Evolutionary conservation across 2,888 invertebrate genomes (phyloP), one percentile per base, ranked within the genome.

Genomic region (Agrotis segetum): DNA sequence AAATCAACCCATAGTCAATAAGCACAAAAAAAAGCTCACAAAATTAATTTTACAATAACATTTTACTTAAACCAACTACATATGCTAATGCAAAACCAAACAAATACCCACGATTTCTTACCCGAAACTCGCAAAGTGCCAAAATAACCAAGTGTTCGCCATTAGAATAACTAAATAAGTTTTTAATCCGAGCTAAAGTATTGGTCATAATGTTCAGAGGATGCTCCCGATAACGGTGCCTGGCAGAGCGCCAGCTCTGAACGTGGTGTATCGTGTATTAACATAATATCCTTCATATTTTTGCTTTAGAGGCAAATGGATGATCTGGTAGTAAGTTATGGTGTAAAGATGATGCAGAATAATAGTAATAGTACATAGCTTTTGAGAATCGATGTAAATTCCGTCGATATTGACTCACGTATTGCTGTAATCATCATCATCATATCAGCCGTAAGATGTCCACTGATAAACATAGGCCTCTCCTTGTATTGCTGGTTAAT

Each of bases 171-270:
- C 85, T 85, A 85, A 82, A 82, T 85, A 86, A 85, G 86, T 82
- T 86, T 85, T 86, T 86, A 86, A 85, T 86, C 85, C 83, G 0
- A 79, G 78, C 72, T 84, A 81, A 86, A 85, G 84, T 82, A 85
- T 82, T 78, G 84, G 83, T 82, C 80, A 79, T 85, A 85, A 87
- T 87, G 83, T 87, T 79, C 82, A 78, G 77, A 68, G 82, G 67
- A 77, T 71, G 77, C 73, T 63, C 74, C 85, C 80, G 86, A 86
- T 86, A 86, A 82, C 82, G 79, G 67, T 58, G 52, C 71, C 69
- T 85, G 87, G 87, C 87, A 55, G 24, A 7, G 19, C 50, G 85
- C 86, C 85, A 84, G 79, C n/a, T 55, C 16, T 17, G 61, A 77
- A 73, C 55, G 69, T 72, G 66, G 53, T 75, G 63, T 83, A 79